Conservation (phyloP, 1,140 invertebrate species). For the Pseudomyrmex gracilis region DNA sequence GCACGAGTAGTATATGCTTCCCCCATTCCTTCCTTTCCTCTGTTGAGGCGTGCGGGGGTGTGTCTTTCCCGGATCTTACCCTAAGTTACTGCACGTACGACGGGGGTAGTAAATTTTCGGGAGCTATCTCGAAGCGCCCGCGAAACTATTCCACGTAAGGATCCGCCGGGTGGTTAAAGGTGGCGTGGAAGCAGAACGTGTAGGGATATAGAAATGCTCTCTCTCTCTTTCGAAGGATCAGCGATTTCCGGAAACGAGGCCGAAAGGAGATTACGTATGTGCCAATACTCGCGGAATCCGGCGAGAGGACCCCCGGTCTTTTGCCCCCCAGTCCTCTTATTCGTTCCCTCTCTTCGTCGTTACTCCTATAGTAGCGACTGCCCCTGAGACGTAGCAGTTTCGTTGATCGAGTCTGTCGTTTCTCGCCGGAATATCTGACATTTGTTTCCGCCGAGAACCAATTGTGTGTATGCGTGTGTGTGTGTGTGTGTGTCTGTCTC, state of each 20-base stretch:
- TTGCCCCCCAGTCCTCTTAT: slow-evolving; percentile 1
- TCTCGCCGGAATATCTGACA: slow-evolving; percentile 69
- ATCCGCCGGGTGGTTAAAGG: slow-evolving; percentile 3
- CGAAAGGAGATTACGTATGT: slow-evolving; percentile 71
- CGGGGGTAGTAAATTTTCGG: slow-evolving; percentile 70
- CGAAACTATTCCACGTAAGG: slow-evolving; percentile 71
- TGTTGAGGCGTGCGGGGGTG: not conserved
- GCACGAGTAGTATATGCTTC: slow-evolving; percentile 23
- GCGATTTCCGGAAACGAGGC: slow-evolving; percentile 72
- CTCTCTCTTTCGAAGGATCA: slow-evolving; percentile 61
- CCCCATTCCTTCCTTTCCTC: not conserved
- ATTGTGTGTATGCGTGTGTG: slow-evolving; percentile 42
- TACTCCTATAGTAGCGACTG: not conserved
- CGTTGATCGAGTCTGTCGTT: slow-evolving; percentile 69
- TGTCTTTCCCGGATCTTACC: slow-evolving; percentile 8
- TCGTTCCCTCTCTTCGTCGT: slow-evolving; percentile 13
- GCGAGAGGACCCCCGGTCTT: slow-evolving; percentile 10
- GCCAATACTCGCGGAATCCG: slow-evolving; percentile 67
- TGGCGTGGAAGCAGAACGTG: slow-evolving; percentile 14
- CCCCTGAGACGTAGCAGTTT: slow-evolving; percentile 42
- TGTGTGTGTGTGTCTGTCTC: too few species aligned
- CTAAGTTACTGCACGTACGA: slow-evolving; percentile 71
- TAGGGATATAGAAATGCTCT: slow-evolving; percentile 47
- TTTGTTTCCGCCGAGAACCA: slow-evolving; percentile 73
- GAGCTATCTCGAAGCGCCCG: slow-evolving; percentile 64